Conservation (phyloP, 2,888 invertebrate genomes). For the Meta bourneti region DNA sequence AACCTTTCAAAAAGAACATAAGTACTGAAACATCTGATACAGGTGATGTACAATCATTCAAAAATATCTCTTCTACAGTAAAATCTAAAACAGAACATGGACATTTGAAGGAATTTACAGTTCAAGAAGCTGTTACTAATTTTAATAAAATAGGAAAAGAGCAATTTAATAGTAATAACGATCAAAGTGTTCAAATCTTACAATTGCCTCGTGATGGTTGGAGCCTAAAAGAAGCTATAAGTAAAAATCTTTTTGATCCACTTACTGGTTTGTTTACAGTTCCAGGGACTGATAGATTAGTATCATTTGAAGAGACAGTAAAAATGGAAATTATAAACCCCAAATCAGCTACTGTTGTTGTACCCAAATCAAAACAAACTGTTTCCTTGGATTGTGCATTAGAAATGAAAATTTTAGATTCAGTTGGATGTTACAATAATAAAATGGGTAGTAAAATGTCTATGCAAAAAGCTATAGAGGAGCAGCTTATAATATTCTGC, state of each 20-base stretch:
- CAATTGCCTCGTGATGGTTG: constrained; percentile 92
- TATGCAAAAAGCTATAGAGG: constrained; percentile 88
- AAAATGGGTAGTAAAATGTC: constrained; percentile 83
- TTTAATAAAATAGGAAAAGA: background rate
- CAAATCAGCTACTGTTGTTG: constrained; percentile 86
- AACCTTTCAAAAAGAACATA: background rate
- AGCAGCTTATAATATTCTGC: constrained; percentile 85
- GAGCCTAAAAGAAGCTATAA: constrained; percentile 90
- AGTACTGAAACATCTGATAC: too few relatives aligned
- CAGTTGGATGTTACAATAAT: constrained; percentile 87
- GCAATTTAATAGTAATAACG: background rate
- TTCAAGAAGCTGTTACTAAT: background rate
- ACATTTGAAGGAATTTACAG: background rate
- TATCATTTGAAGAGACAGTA: constrained; percentile 93
- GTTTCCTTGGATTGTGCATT: constrained; percentile 87
- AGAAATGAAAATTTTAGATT: constrained; percentile 89
- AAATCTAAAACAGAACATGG: background rate
- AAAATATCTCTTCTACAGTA: constrained; percentile 3
- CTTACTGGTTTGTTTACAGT: constrained; percentile 91
- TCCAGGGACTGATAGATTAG: constrained; percentile 91
- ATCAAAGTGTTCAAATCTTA: constrained; percentile 57
- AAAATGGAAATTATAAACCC: constrained; percentile 92
- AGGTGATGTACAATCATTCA: background rate
- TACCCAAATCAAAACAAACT: constrained; percentile 86
- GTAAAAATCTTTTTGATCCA: constrained; percentile 90